These are phyloP conservation scores for Paradoxurus hermaphroditus DNA, from an alignment of 2,113 vertebrate genomes.

Conservation along the genomic window DNA sequence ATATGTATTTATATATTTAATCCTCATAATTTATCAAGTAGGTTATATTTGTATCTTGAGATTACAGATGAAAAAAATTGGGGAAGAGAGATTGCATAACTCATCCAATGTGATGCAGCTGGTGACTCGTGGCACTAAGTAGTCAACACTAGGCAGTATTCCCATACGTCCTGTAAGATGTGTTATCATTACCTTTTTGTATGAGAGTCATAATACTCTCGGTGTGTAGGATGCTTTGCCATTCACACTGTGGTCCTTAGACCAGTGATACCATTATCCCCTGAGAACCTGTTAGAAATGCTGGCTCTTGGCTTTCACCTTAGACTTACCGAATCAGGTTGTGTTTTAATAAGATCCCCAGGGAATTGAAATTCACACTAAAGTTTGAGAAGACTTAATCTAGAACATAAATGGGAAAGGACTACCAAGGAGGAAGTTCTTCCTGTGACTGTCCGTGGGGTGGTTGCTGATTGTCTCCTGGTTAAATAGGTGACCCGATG, in stretches of 20 bases:
- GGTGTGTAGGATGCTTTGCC: not conserved
- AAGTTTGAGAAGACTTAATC: slow-evolving; percentile 25
- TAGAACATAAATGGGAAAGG: not conserved
- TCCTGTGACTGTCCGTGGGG: not conserved
- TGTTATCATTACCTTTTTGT: not conserved
- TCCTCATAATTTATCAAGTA: not conserved
- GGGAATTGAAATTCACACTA: not conserved
- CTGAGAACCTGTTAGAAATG: slow-evolving; percentile 36
- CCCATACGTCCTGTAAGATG: not conserved
- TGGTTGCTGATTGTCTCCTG: not conserved
- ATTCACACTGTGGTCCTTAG: not conserved
- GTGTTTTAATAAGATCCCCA: slow-evolving; percentile 36
- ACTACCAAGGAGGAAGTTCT: not conserved
- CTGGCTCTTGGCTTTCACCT: not conserved
- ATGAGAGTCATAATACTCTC: not conserved
- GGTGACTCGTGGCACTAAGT: not conserved
- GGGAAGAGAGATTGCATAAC: not conserved
- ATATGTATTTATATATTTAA: not conserved
- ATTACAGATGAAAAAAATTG: not conserved
- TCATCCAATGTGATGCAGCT: not conserved
- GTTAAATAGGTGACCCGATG: not conserved
- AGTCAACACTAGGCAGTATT: not conserved
- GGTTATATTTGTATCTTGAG: not conserved
- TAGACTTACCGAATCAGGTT: not conserved
- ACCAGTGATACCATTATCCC: not conserved